Evolutionary conservation across 1,140 invertebrate genomes (phyloP).

Genomic region (Acromyrmex heyeri): DNA sequence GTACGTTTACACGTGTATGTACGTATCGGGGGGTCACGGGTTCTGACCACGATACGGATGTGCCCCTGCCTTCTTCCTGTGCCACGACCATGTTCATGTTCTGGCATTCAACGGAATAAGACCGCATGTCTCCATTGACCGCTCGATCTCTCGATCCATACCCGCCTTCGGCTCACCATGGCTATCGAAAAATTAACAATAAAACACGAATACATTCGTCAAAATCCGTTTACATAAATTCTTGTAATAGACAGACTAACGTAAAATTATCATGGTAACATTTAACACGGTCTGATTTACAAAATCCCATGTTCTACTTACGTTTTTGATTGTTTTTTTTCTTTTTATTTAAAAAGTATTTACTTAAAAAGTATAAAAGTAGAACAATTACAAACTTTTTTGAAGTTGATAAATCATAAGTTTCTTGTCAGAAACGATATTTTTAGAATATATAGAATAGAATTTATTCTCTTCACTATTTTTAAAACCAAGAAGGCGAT

Average conservation of each 20-base stretch:
- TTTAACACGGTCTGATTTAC: not conserved
- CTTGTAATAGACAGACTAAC: not conserved
- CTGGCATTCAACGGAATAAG: conserved; percentile 83
- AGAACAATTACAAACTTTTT: not conserved
- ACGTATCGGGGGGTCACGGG: conserved; percentile 85
- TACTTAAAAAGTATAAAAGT: no score
- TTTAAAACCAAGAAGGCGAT: no score
- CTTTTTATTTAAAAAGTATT: not conserved
- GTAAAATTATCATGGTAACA: not conserved
- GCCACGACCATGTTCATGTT: conserved; percentile 82
- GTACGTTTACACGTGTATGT: conserved; percentile 80
- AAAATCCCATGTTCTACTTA: not conserved
- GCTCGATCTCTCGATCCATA: conserved; percentile 77
- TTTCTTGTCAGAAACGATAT: not conserved
- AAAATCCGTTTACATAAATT: not conserved
- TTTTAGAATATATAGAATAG: no score
- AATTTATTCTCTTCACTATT: no score
- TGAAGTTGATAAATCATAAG: not conserved
- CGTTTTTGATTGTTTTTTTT: not conserved
- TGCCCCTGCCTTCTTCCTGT: conserved; percentile 87
- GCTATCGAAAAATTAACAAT: conserved; percentile 35
- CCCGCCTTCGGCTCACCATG: conserved; percentile 31
- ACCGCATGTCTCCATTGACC: conserved; percentile 79
- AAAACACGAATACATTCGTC: not conserved
- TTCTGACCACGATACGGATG: conserved; percentile 87